phyloP scores from a whole-genome alignment of 2,113 vertebrate species.

The Dipodomys merriami region DNA sequence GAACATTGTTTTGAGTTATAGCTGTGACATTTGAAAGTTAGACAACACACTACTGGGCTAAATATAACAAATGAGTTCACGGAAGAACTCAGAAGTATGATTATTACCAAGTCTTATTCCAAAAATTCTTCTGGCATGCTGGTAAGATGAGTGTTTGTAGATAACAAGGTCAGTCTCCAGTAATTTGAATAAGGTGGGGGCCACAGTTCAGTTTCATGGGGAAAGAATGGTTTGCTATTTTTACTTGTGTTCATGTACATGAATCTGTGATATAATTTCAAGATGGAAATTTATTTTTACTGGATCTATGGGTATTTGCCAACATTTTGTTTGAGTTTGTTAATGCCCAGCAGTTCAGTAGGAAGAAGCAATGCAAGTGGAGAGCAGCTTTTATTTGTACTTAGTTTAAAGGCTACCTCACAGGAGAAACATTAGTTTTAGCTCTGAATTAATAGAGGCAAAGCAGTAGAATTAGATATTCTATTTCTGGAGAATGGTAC shows the following conservation, averaged over 20 bases:
- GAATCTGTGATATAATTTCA: background rate
- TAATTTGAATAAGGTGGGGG: background rate
- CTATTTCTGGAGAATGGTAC: background rate
- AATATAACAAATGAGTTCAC: background rate
- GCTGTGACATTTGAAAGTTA: background rate
- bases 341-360: background rate
- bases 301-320: background rate
- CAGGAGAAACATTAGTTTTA: background rate
- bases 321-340: background rate
- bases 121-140: background rate
- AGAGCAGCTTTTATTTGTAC: background rate
- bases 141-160: background rate
- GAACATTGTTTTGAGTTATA: background rate
- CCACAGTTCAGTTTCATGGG: background rate
- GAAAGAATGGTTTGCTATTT: background rate
- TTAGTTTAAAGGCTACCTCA: background rate
- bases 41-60: background rate
- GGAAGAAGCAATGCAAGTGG: background rate
- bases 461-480: background rate
- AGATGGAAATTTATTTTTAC: background rate
- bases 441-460: conserved; percentile 6
- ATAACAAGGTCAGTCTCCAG: background rate
- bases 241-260: background rate
- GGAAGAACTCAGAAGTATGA: background rate
- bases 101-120: background rate